A percentile compares a stretch with the other conserved stretches of the same genome.
Evolutionary conservation across 2,797 vertebrate species (phyloP).

Genomic region (Alectoris magna): DNA sequence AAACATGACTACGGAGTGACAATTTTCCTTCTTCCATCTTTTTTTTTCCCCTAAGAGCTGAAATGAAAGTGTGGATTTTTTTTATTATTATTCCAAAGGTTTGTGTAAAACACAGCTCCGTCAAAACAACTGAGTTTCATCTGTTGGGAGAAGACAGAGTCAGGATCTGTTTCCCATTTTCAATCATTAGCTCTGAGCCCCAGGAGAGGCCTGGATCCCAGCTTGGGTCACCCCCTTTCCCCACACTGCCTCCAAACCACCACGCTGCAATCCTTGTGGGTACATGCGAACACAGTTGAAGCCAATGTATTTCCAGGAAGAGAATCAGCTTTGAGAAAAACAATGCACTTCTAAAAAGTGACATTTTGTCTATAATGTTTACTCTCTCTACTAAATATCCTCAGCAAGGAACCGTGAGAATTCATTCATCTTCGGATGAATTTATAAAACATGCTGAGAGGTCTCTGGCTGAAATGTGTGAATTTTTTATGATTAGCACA

Average conservation of each 20-base stretch:
- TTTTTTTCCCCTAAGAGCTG: no score
- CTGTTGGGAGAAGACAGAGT: background rate
- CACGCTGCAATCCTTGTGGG: background rate
- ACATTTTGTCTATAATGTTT: slow-evolving; percentile 46
- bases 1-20: background rate
- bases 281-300: background rate
- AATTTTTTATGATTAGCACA: background rate
- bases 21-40: background rate
- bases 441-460: slow-evolving; percentile 39
- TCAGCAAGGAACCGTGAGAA: slow-evolving; percentile 34
- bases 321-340: background rate
- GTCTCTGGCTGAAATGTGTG: background rate
- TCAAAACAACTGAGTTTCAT: background rate
- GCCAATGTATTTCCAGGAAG: background rate
- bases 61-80: no score
- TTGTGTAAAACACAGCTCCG: background rate
- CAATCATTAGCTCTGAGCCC: background rate
- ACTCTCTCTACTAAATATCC: slow-evolving; percentile 13
- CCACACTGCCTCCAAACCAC: background rate
- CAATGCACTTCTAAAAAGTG: background rate
- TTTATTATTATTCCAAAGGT: background rate
- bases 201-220: background rate
- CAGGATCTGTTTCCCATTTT: background rate
- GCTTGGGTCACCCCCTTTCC: background rate
- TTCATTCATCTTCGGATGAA: slow-evolving; percentile 53